Evolutionary conservation across 2,888 invertebrate species (phyloP).

Genomic region (Drosophila cognata): DNA sequence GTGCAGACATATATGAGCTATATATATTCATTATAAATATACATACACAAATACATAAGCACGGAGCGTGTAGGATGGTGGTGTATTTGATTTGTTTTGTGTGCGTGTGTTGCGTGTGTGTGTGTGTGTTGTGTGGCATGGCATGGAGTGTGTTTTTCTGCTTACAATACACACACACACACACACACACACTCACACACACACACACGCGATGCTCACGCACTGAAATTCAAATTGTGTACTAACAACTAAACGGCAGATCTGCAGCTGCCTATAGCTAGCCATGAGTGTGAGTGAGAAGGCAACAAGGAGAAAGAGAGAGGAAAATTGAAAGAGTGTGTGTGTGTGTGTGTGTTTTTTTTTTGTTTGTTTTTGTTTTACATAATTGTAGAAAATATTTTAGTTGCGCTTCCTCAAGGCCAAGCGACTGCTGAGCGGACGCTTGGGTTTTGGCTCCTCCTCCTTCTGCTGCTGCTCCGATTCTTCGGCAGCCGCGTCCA

Average conservation of each 20-base stretch:
- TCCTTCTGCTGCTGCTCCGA: constrained; percentile 80
- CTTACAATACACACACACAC: not conserved
- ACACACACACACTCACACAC: constrained; percentile 4
- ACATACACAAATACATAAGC: constrained; percentile 44
- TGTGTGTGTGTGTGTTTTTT: constrained; percentile 3
- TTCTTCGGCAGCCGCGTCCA: constrained; percentile 79
- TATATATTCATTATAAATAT: constrained; percentile 52
- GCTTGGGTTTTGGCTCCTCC: constrained; percentile 82
- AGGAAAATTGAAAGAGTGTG: not conserved
- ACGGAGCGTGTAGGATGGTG: constrained; percentile 17
- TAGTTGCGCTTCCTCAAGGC: constrained; percentile 83
- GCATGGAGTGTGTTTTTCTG: constrained; percentile 3
- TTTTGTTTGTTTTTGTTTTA: constrained; percentile 20
- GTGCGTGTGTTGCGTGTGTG: constrained; percentile 12
- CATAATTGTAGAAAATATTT: constrained; percentile 27
- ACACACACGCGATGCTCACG: constrained; percentile 17
- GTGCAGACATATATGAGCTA: constrained; percentile 42
- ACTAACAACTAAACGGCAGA: constrained; percentile 76
- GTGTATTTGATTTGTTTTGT: constrained; percentile 13
- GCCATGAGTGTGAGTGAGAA: constrained; percentile 61
- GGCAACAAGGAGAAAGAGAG: constrained; percentile 2
- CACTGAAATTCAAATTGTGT: constrained; percentile 62
- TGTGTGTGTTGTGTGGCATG: constrained; percentile 13
- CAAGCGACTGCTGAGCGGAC: constrained; percentile 79
- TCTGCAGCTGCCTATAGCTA: constrained; percentile 73